Percentiles rank a stretch among this genome's conserved stretches.
Conservation (phyloP, 2,888 invertebrate genomes). For the Tetranychus truncatus region DNA sequence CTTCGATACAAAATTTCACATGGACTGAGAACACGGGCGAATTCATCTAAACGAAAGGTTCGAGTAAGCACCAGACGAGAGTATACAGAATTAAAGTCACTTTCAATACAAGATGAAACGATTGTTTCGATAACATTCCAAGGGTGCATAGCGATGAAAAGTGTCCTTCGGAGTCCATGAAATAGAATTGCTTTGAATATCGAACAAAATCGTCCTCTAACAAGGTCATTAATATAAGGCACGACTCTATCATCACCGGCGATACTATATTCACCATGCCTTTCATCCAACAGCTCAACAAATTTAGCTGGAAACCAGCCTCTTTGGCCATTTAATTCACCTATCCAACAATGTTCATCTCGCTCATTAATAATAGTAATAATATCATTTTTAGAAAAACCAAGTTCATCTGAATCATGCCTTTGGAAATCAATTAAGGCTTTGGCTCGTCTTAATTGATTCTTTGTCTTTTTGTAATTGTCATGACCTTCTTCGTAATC, state of each 20-base stretch:
- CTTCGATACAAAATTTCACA: slow-evolving; percentile 51
- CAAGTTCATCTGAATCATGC: slow-evolving; percentile 92
- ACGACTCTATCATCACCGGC: slow-evolving; percentile 87
- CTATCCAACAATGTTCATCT: slow-evolving; percentile 97
- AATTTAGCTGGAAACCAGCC: slow-evolving; percentile 96
- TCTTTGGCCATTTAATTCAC: slow-evolving; percentile 73
- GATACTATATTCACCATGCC: slow-evolving; percentile 64
- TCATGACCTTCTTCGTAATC: slow-evolving; percentile 11
- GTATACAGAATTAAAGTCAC: slow-evolving; percentile 93
- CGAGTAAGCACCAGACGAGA: slow-evolving; percentile 88
- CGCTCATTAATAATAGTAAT: slow-evolving; percentile 81
- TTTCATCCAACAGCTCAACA: slow-evolving; percentile 83
- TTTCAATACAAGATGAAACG: slow-evolving; percentile 40
- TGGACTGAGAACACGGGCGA: slow-evolving; percentile 93
- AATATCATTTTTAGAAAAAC: slow-evolving; percentile 93
- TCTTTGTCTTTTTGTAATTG: neutral
- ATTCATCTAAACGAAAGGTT: slow-evolving; percentile 89
- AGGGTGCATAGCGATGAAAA: slow-evolving; percentile 80
- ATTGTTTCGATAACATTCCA: slow-evolving; percentile 94
- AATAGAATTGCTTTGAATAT: slow-evolving; percentile 80
- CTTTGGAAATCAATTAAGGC: slow-evolving; percentile 91
- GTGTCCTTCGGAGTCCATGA: slow-evolving; percentile 80
- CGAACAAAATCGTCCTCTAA: slow-evolving; percentile 71
- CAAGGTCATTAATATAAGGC: slow-evolving; percentile 87
- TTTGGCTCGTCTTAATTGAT: slow-evolving; percentile 54